A percentile compares a stretch with the other conserved stretches of the same genome.
phyloP scores from a whole-genome alignment of 2,888 invertebrate genomes.

The Heterodera filipjevi region DNA sequence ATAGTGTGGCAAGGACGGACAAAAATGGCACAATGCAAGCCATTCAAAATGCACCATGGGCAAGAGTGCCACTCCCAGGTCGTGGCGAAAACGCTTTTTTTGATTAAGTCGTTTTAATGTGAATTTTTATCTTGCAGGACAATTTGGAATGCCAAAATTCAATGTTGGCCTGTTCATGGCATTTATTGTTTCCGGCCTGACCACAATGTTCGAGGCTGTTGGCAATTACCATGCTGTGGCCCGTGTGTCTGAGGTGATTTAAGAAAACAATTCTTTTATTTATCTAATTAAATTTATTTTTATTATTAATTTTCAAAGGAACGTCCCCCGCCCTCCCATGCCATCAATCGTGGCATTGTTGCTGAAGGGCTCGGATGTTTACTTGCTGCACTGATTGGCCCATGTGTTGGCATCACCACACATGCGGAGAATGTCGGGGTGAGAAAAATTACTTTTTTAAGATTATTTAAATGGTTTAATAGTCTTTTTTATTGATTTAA shows the following conservation, averaged over 20 bases:
- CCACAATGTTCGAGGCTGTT: slow-evolving; percentile 62
- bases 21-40: slow-evolving; percentile 53
- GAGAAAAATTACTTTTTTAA: neutral
- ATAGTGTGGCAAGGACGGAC: slow-evolving; percentile 60
- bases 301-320: slow-evolving; percentile 70
- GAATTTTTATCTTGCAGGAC: slow-evolving; percentile 42
- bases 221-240: slow-evolving; percentile 86
- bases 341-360: slow-evolving; percentile 83
- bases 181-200: slow-evolving; percentile 61
- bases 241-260: slow-evolving; percentile 69
- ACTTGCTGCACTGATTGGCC: slow-evolving; percentile 82
- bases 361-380: slow-evolving; percentile 76
- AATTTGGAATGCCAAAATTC: slow-evolving; percentile 59
- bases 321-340: slow-evolving; percentile 82
- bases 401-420: slow-evolving; percentile 84
- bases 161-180: slow-evolving; percentile 55
- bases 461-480: neutral
- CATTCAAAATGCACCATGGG: slow-evolving; percentile 54
- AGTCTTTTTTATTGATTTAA: no score
- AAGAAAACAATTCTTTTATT: neutral
- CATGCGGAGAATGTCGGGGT: slow-evolving; percentile 86
- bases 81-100: no score
- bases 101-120: neutral
- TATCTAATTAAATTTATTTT: neutral
- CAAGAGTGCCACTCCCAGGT: slow-evolving; percentile 58